Conservation (phyloP, 2,113 vertebrate species). For the Heterocephalus glaber region DNA sequence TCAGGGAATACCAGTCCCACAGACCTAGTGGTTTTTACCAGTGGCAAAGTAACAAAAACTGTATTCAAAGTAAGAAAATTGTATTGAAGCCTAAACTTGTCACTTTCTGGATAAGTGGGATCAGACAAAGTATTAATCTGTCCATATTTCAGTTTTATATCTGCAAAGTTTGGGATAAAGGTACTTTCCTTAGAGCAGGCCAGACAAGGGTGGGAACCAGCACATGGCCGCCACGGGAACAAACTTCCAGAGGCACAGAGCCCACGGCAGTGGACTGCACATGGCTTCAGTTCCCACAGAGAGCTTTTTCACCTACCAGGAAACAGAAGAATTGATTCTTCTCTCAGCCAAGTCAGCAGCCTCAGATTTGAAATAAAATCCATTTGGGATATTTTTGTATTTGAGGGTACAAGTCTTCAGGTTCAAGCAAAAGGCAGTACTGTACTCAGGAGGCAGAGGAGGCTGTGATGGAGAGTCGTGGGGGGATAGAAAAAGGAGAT, state of each 20-base stretch:
- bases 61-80: constrained; percentile 13
- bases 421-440: background rate
- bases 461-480: background rate
- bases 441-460: background rate
- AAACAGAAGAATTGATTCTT: background rate
- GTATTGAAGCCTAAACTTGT: background rate
- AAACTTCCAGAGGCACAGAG: background rate
- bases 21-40: background rate
- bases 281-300: background rate
- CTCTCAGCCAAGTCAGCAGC: background rate
- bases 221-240: accelerated
- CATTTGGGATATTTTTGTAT: constrained; percentile 1
- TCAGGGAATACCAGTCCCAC: background rate
- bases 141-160: background rate
- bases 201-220: background rate
- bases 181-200: background rate
- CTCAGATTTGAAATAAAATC: constrained; percentile 41
- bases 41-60: background rate
- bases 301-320: background rate
- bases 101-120: background rate
- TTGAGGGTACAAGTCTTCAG: background rate
- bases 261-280: background rate
- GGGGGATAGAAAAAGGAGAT: background rate
- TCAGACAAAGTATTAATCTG: background rate
- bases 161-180: background rate